These are phyloP conservation scores for Anhinga anhinga DNA, from an alignment of 2,113 vertebrate genomes.

Conservation along the genomic window DNA sequence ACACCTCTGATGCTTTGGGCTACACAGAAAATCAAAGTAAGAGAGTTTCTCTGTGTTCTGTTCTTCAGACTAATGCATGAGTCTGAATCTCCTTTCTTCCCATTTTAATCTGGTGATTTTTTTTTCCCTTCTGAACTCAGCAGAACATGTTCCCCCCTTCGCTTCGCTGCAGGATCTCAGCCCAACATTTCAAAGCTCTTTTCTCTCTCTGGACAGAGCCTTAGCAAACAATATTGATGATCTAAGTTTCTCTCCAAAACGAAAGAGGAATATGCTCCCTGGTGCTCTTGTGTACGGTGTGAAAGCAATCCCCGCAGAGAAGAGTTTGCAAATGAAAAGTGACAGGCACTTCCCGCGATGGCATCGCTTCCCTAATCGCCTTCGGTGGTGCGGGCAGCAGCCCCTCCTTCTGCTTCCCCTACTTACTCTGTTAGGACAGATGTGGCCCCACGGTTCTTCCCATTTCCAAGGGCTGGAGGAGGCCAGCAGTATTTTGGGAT, in stretches of 20 bases:
- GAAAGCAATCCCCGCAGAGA: neutral
- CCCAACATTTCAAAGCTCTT: neutral
- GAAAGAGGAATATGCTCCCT: neutral
- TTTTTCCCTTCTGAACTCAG: neutral
- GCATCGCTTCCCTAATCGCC: neutral
- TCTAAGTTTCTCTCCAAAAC: neutral
- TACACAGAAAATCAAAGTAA: neutral
- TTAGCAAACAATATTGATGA: neutral
- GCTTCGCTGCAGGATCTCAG: neutral
- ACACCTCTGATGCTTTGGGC: neutral
- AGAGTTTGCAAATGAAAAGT: neutral
- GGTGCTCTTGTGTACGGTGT: neutral
- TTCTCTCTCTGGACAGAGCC: neutral
- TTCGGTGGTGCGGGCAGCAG: rapidly evolving
- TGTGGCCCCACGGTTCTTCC: neutral
- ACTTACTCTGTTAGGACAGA: neutral
- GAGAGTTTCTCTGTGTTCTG: neutral
- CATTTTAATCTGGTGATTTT: neutral
- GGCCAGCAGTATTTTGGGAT: neutral
- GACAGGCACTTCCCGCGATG: neutral
- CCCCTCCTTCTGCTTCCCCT: neutral
- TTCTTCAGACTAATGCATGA: neutral
- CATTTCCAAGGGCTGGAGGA: neutral
- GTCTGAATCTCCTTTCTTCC: neutral
- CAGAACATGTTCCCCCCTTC: neutral